These are phyloP conservation scores for Nomada ruficornis DNA, from an alignment of 2,888 invertebrate species.

Conservation along the genomic window DNA sequence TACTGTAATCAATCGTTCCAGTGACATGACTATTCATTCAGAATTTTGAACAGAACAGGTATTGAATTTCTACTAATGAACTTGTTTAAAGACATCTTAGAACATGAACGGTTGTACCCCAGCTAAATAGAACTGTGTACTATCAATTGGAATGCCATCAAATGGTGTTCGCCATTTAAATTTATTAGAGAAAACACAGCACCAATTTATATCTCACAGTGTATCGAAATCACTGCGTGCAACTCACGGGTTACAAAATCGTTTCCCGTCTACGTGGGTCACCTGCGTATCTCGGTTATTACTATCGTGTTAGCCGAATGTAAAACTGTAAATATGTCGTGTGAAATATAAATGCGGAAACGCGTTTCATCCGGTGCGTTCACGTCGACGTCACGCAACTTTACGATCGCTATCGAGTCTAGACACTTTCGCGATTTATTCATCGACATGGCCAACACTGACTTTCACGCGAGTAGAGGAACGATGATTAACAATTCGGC, in stretches of 20 bases:
- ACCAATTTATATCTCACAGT: too few species aligned
- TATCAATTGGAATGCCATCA: too few species aligned
- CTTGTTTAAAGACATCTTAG: too few species aligned
- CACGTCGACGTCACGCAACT: constrained; percentile 46
- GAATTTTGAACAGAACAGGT: too few species aligned
- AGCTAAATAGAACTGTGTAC: too few species aligned
- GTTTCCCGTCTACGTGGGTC: constrained; percentile 6
- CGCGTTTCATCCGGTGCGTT: constrained; percentile 37
- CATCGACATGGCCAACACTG: constrained; percentile 21
- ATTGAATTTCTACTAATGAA: too few species aligned
- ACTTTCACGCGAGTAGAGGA: neutral
- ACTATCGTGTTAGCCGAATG: constrained; percentile 24
- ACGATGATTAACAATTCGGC: constrained; percentile 8
- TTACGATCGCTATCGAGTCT: constrained; percentile 30
- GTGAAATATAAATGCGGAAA: constrained; percentile 50
- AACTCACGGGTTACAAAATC: neutral
- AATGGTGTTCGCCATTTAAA: too few species aligned
- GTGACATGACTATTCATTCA: too few species aligned
- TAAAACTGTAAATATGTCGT: constrained; percentile 26
- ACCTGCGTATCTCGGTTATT: constrained; percentile 15
- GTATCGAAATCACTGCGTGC: too few species aligned
- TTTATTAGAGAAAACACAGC: too few species aligned
- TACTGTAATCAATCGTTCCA: neutral
- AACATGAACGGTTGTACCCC: too few species aligned
- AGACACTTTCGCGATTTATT: constrained; percentile 39